These are phyloP conservation scores for Typhlichthys subterraneus DNA, from an alignment of 2,797 vertebrate species.

Conservation along the genomic window DNA sequence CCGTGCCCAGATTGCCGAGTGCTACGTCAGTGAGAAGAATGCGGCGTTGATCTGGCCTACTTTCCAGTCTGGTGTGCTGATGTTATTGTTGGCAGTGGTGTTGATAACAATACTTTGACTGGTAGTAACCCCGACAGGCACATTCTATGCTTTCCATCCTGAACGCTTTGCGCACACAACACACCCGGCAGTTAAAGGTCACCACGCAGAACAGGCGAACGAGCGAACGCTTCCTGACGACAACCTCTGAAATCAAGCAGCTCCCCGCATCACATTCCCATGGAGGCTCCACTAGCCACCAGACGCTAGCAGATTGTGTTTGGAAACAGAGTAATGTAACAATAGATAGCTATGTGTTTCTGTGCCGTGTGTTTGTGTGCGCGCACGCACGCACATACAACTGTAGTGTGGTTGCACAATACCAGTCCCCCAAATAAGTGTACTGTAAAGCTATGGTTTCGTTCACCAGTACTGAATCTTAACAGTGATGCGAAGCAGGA, in stretches of 20 bases:
- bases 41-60: constrained; percentile 21
- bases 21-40: constrained; percentile 9
- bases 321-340: too few relatives aligned
- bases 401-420: too few relatives aligned
- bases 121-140: constrained; percentile 26
- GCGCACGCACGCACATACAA: too few relatives aligned
- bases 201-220: too few relatives aligned
- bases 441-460: constrained; percentile 21
- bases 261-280: too few relatives aligned
- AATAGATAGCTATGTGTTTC: too few relatives aligned
- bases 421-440: background rate
- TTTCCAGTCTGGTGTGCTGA: constrained; percentile 17
- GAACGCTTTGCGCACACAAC: background rate
- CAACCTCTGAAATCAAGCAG: too few relatives aligned
- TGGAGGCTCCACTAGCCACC: too few relatives aligned
- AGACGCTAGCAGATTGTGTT: too few relatives aligned
- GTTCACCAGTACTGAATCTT: constrained; percentile 21
- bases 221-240: too few relatives aligned
- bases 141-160: too few relatives aligned
- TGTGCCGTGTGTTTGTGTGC: background rate
- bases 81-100: constrained; percentile 38
- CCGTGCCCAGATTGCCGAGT: constrained; percentile 12
- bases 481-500: constrained; percentile 22
- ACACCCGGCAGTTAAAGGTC: background rate
- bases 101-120: constrained; percentile 21